Conservation (phyloP, 2,888 invertebrate species). For the Pammene aurita region DNA sequence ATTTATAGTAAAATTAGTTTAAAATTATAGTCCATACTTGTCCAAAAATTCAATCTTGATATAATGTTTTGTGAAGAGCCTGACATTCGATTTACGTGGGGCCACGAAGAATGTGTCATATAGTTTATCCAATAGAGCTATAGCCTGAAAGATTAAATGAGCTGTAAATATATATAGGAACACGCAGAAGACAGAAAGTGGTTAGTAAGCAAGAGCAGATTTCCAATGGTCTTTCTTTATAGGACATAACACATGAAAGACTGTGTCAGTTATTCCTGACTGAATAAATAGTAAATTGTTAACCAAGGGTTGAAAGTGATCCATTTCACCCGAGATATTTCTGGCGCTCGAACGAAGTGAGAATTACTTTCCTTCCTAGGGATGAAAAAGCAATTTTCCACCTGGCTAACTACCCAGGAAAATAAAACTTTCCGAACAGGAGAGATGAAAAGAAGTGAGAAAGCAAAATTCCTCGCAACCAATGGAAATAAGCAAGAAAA, state of each 20-base stretch:
- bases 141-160: slow-evolving; percentile 82
- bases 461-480: background rate
- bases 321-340: no score
- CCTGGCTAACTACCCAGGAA: no score
- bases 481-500: slow-evolving; percentile 20
- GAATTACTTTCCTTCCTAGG: no score
- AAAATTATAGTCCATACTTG: slow-evolving; percentile 79
- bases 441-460: no score
- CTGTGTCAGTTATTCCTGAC: background rate
- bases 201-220: slow-evolving; percentile 39
- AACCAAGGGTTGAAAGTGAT: no score
- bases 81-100: slow-evolving; percentile 83
- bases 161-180: slow-evolving; percentile 74
- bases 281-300: no score
- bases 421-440: no score
- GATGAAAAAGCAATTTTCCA: no score
- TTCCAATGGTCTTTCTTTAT: background rate
- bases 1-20: slow-evolving; percentile 44
- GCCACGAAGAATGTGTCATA: slow-evolving; percentile 81
- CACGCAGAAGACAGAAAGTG: slow-evolving; percentile 44
- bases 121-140: slow-evolving; percentile 87
- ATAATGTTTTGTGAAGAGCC: slow-evolving; percentile 86
- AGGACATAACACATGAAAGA: background rate
- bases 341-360: no score
- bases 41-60: slow-evolving; percentile 88